Evolutionary conservation across 2,113 vertebrate species (phyloP).

Genomic region (Crotophaga sulcirostris): DNA sequence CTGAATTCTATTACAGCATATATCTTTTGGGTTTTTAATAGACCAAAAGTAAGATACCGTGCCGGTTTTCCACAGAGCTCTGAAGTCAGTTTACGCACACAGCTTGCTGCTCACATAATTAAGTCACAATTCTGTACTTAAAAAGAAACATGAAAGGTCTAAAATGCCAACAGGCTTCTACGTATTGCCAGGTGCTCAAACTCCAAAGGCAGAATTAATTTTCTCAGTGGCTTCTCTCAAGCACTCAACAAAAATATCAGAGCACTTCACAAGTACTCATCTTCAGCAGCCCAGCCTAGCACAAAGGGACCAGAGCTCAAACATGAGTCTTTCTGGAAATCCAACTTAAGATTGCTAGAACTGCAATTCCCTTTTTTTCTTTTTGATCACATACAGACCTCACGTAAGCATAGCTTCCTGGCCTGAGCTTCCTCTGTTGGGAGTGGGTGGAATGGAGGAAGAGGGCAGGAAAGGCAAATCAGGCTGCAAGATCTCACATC

Average conservation of each 20-base stretch:
- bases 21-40: not conserved
- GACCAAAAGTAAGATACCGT: not conserved
- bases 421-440: not conserved
- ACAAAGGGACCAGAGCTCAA: not conserved
- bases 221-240: not conserved
- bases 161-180: not conserved
- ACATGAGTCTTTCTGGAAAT: not conserved
- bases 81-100: not conserved
- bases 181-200: not conserved
- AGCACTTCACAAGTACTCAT: not conserved
- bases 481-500: not conserved
- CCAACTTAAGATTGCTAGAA: not conserved
- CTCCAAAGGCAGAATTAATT: not conserved
- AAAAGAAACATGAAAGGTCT: not conserved
- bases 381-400: not conserved
- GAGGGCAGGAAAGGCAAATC: not conserved
- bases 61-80: not conserved
- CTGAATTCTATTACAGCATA: not conserved
- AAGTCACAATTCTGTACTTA: not conserved
- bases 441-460: not conserved
- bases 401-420: accelerated
- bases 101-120: not conserved
- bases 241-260: not conserved
- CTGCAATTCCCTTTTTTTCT: not conserved
- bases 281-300: not conserved